Base-by-base conservation (phyloP, 2,113 vertebrate species). In the Sinocyclocheilus anophthalmus region DNA sequence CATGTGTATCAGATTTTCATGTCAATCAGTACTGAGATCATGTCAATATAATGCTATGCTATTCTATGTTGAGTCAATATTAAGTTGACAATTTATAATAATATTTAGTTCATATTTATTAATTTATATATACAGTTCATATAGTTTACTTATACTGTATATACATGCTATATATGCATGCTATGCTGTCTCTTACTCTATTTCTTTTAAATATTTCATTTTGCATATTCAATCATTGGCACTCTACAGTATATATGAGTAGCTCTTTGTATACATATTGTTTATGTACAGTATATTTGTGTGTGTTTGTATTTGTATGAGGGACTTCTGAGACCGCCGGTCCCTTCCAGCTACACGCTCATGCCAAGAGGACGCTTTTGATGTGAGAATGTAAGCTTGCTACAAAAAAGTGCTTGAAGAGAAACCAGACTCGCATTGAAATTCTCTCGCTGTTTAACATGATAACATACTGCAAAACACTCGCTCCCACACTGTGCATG, bases 291-390 rank as follows among this genome's bases (percentile, higher is more conserved):
- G 53, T 63, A 16, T 0, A 77, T 30, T 10, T 78, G 76, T 85
- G 73, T 85, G 73, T 78, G 73, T 57, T 55, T 57, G 50, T 57
- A 59, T 55, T 78, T 78, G 26, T 37, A 78, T 33, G 76, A 73
- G 26, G 76, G 16, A 78, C 48, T 91, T 93, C 90, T 89, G 88
- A 92, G 85, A 87, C 50, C 20, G 13, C 5, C 67, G 63, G n/a
- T 86, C 78, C 67, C 85, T 89, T 89, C 87, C 81, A 88, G 92
- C 89, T 81, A 87, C 91, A 91, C 67, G 76, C 87, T 84, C 14
- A 73, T 89, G 92, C 92, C 92, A 93, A 89, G 20, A 85, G 88
- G 90, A 84, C 24, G 86, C 90, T 91, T 94, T 93, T 94, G 93
- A 94, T 94, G 87, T 89, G 89, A 45, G 59, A 45, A 65, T 92